phyloP scores from a whole-genome alignment of 2,113 vertebrate genomes.

The Okapia johnstoni region DNA sequence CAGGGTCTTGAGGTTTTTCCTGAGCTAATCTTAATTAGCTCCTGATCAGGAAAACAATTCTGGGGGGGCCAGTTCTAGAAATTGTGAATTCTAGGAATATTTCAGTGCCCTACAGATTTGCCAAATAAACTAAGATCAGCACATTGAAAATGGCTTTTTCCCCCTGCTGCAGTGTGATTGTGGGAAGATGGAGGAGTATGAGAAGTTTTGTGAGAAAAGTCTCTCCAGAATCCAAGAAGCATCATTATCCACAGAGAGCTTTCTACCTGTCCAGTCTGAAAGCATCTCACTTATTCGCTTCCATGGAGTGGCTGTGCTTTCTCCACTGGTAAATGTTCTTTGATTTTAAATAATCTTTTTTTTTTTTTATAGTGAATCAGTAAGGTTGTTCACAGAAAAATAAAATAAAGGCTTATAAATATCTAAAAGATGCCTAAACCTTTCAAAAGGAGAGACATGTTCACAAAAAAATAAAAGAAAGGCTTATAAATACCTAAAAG shows the following conservation, averaged over 20 bases:
- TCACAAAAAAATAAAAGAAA: background rate
- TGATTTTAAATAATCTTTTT: background rate
- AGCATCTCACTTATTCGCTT: constrained; percentile 86
- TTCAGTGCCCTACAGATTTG: background rate
- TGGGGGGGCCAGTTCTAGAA: background rate
- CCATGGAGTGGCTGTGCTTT: constrained; percentile 87
- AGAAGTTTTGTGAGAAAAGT: constrained; percentile 87
- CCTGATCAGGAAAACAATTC: background rate
- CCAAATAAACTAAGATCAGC: background rate
- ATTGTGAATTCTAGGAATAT: background rate
- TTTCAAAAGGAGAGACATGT: constrained; percentile 9
- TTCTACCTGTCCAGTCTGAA: constrained; percentile 63
- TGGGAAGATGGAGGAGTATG: constrained; percentile 91
- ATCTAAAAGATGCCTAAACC: background rate
- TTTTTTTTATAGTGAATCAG: background rate
- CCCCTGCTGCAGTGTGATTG: constrained; percentile 47
- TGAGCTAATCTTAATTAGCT: background rate
- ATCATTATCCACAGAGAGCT: constrained; percentile 62
- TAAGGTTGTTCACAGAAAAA: constrained; percentile 1
- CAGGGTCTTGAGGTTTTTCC: background rate
- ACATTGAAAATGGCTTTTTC: constrained; percentile 10
- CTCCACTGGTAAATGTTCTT: constrained; percentile 87
- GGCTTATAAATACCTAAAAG: background rate
- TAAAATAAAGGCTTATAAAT: background rate
- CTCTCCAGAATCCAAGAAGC: constrained; percentile 83